Evolutionary conservation across 2,113 vertebrate species (phyloP), one percentile per base, ranked within the genome.

Genomic region (Semicossyphus pulcher): DNA sequence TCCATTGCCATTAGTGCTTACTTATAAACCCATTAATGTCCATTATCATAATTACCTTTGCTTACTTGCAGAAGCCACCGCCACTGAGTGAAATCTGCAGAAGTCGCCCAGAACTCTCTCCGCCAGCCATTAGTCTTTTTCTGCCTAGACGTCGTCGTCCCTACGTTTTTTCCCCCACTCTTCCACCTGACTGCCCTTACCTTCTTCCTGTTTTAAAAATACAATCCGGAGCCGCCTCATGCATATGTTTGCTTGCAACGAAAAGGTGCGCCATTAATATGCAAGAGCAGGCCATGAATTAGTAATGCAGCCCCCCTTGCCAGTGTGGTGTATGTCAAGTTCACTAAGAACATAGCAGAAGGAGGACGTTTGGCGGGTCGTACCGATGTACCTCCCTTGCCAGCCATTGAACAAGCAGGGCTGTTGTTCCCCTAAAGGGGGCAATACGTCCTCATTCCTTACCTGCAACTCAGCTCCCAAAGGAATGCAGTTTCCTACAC

Each of bases 211-310:
- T 45, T 51, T 90, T 70, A 65, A 81, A 88, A 90, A 88, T 76
- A 88, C 85, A 89, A 88, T 81, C 84, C 60, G 34, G 39, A 83
- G 84, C 84, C 61, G 25, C 84, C 85, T 85, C 81, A n/a, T 89
- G 88, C 91, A 89, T 93, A 84, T 91, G 91, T 91, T 90, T 75
- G 63, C 81, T 85, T 69, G 60, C 81, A 79, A 80, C 48, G 72
- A 87, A 92, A 92, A 93, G 87, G 88, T 86, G 82, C 32, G 31
- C 54, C 68, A 94, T 94, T 89, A 94, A 94, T 93, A 93, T 93
- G 88, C 86, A 71, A 93, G 80, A 80, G 80, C 57, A 62, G 84
- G 76, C 72, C 79, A 91, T 94, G 85, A 93, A 93, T 94, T 87
- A 92, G 80, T 89, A 80, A 93, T 58, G 42, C 34, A 11, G 34